These are phyloP conservation scores for Polymixis lichenea DNA, from an alignment of 2,888 invertebrate species.

Conservation along the genomic window DNA sequence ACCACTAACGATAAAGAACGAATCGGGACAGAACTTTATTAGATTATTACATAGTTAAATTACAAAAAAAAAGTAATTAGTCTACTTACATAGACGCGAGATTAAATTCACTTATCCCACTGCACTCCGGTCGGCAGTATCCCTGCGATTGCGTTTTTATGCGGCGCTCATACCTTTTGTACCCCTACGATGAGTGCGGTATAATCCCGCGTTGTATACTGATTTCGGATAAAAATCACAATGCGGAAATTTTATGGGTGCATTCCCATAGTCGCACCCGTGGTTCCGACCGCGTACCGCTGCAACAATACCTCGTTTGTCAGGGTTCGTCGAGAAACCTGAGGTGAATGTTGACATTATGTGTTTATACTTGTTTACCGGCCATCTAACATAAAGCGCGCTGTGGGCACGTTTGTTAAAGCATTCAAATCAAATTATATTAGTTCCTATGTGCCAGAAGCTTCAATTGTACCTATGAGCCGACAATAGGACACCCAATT, in stretches of 20 bases:
- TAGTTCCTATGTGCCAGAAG: slow-evolving; percentile 45
- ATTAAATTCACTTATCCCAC: slow-evolving; percentile 41
- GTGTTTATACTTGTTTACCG: slow-evolving; percentile 69
- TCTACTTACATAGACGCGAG: slow-evolving; percentile 59
- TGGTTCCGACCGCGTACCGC: slow-evolving; percentile 68
- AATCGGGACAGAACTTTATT: not conserved
- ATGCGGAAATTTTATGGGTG: slow-evolving; percentile 84
- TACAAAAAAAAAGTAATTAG: not conserved
- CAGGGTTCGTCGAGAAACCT: slow-evolving; percentile 84
- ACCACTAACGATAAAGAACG: slow-evolving; percentile 6
- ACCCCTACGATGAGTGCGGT: slow-evolving; percentile 73
- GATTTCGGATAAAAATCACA: slow-evolving; percentile 83
- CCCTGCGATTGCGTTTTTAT: slow-evolving; percentile 71
- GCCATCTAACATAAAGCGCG: slow-evolving; percentile 64
- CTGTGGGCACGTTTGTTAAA: slow-evolving; percentile 62
- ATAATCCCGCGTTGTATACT: slow-evolving; percentile 70
- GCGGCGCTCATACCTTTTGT: slow-evolving; percentile 75
- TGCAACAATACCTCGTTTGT: slow-evolving; percentile 87
- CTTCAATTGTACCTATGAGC: slow-evolving; percentile 35
- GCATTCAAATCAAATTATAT: slow-evolving; percentile 60
- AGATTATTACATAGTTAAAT: not conserved
- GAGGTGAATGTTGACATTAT: slow-evolving; percentile 75
- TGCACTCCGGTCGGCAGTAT: slow-evolving; percentile 61
- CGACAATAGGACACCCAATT: slow-evolving; percentile 31
- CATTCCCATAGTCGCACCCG: slow-evolving; percentile 81